Evolutionary conservation across 2,113 vertebrate genomes (phyloP), one percentile per base, ranked within the genome.

Genomic region (Stictonetta naevosa): DNA sequence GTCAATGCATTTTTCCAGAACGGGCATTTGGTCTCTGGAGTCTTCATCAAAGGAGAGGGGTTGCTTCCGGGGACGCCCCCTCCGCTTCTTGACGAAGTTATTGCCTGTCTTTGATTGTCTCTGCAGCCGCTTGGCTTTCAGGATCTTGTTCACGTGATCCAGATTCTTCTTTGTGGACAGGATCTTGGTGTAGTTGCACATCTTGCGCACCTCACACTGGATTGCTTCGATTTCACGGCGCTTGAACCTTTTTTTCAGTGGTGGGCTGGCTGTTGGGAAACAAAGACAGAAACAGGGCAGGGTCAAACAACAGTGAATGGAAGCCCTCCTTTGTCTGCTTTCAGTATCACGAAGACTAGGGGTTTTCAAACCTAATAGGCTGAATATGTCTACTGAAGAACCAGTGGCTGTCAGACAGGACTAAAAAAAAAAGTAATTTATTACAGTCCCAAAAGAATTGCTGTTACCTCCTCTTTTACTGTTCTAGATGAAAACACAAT

Each of bases 91-190:
- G 88, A 99, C 98, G 62, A 99, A 99, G 95, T 99, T 99, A 98
- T 99, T 99, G 98, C 99, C 99, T 15, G 99, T 99, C 98, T 99
- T 99, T 96, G 99, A 99, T 98, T 99, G 99, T 98, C 99, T 98
- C 98, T 99, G 99, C 97, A 99, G 99, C 96, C 99, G 97, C 98
- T 99, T 99, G 97, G 99, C 99, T 97, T 99, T 99, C 84, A 99
- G 98, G 97, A 99, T 99, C 97, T 99, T 99, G 98, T 99, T 99
- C 96, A 99, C 99, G 2, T 99, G 99, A 97, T 99, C 99, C 97
- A 99, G 98, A 97, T 99, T 99, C 98, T 99, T 99, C 97, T 99
- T 99, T 6, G 99, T 99, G 95, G 98, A 98, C 93, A 99, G 98
- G 86, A 99, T 98, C 96, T 99, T 99, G 92, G 98, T 98, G 96